phyloP scores from a whole-genome alignment of 2,113 vertebrate genomes.

The Pollimyrus isidori region DNA sequence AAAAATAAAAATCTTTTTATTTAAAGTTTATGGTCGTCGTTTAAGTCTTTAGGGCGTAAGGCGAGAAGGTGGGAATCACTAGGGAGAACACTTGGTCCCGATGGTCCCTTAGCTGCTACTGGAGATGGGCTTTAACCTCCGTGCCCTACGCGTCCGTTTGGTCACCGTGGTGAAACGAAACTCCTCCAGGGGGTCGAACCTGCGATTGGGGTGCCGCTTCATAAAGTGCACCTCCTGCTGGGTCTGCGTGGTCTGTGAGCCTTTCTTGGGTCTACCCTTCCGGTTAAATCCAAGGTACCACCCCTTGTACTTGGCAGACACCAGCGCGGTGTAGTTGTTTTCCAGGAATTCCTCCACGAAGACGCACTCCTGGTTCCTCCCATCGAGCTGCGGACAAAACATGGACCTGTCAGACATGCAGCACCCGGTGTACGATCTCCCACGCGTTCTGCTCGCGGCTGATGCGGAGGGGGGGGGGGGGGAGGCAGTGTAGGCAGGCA shows the following conservation, averaged over 20 bases:
- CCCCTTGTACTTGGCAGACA: slow-evolving; percentile 69
- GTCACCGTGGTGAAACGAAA: slow-evolving; percentile 71
- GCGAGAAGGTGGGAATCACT: slow-evolving; percentile 40
- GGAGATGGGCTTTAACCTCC: slow-evolving; percentile 59
- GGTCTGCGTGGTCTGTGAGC: slow-evolving; percentile 62
- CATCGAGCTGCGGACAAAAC: slow-evolving; percentile 52
- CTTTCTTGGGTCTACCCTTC: slow-evolving; percentile 64
- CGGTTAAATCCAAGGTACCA: slow-evolving; percentile 75
- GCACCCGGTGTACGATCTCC: neutral
- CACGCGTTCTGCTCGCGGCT: neutral
- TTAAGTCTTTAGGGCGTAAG: slow-evolving; percentile 43
- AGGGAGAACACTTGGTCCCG: slow-evolving; percentile 16
- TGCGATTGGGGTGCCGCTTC: slow-evolving; percentile 62
- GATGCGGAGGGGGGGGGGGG: neutral
- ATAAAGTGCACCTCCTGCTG: slow-evolving; percentile 74
- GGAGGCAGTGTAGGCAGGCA: neutral
- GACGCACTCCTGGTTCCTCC: slow-evolving; percentile 66
- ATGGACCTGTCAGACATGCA: neutral
- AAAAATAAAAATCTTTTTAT: slow-evolving; percentile 72
- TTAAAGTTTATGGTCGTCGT: slow-evolving; percentile 23
- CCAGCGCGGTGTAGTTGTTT: slow-evolving; percentile 71
- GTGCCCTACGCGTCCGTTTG: slow-evolving; percentile 68
- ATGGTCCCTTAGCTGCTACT: slow-evolving; percentile 51
- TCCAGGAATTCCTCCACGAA: slow-evolving; percentile 73
- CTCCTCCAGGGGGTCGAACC: slow-evolving; percentile 57